phyloP scores from a whole-genome alignment of 2,797 vertebrate genomes.

The Coregonus ussuriensis region DNA sequence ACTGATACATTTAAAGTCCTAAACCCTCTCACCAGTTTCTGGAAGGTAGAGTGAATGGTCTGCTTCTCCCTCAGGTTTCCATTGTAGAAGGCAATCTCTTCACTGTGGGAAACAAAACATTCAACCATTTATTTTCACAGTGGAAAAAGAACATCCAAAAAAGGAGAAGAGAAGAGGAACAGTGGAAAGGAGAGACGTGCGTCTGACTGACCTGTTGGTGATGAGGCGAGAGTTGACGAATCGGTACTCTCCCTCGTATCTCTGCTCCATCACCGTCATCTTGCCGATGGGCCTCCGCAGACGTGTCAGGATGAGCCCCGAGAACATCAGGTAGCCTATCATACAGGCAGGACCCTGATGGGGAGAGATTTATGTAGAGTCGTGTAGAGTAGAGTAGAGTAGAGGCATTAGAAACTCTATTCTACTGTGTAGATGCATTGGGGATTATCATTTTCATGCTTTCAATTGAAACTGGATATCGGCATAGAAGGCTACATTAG shows the following conservation, averaged over 20 bases:
- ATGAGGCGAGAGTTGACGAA: constrained; percentile 86
- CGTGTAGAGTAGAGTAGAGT: no score
- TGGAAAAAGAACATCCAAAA: constrained; percentile 15
- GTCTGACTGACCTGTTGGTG: constrained; percentile 79
- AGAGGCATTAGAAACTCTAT: no score
- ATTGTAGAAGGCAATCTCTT: constrained; percentile 86
- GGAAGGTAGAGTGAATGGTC: constrained; percentile 80
- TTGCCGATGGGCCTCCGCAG: constrained; percentile 84
- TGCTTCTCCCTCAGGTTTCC: constrained; percentile 83
- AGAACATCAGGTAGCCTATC: constrained; percentile 83
- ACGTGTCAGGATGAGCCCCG: constrained; percentile 84
- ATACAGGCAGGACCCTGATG: constrained; percentile 82
- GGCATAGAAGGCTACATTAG: neutral
- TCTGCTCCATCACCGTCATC: constrained; percentile 85
- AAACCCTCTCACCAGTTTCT: constrained; percentile 75
- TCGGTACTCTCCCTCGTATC: constrained; percentile 87
- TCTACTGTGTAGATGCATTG: no score
- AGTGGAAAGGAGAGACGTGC: neutral
- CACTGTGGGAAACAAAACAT: constrained; percentile 59
- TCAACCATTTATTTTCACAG: constrained; percentile 22
- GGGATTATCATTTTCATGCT: neutral
- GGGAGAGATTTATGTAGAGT: no score
- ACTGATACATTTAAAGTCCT: neutral
- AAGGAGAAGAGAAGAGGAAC: neutral
- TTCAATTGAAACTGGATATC: no score